These are phyloP conservation scores for Tenthredo scrophulariae DNA, from an alignment of 2,888 invertebrate species.

Conservation along the genomic window DNA sequence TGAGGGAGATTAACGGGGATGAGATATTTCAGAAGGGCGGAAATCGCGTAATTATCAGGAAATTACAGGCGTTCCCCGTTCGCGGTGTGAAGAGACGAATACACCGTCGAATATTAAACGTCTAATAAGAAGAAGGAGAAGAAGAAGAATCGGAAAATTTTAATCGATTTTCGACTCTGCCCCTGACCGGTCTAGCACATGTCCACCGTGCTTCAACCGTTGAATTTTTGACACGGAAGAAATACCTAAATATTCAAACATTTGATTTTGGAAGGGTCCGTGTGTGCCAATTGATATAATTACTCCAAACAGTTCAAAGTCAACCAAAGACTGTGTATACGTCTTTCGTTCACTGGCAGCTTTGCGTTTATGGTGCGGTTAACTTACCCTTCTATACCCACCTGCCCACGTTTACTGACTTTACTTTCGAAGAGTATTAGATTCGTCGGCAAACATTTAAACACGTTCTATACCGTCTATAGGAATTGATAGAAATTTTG, in stretches of 20 bases:
- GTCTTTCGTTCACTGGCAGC: neutral
- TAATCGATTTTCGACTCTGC: neutral
- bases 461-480: too few species aligned
- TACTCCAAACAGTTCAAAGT: slow-evolving; percentile 34
- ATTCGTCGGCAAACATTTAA: neutral
- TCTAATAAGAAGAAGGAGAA: neutral
- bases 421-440: neutral
- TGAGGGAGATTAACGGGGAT: neutral
- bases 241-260: neutral
- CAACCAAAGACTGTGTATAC: slow-evolving; percentile 3
- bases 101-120: neutral
- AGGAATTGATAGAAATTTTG: neutral
- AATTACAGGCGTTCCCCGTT: slow-evolving; percentile 74
- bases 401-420: neutral
- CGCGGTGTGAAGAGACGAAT: slow-evolving; percentile 59
- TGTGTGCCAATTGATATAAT: slow-evolving; percentile 45
- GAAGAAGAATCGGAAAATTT: neutral
- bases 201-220: neutral
- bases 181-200: neutral
- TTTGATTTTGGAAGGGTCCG: neutral
- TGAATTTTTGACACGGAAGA: neutral
- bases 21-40: slow-evolving; percentile 59
- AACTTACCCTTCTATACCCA: neutral
- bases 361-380: slow-evolving; percentile 33
- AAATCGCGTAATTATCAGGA: slow-evolving; percentile 77